Base-by-base conservation (phyloP, 2,888 invertebrate genomes). In the Drosophila percnosoma region DNA sequence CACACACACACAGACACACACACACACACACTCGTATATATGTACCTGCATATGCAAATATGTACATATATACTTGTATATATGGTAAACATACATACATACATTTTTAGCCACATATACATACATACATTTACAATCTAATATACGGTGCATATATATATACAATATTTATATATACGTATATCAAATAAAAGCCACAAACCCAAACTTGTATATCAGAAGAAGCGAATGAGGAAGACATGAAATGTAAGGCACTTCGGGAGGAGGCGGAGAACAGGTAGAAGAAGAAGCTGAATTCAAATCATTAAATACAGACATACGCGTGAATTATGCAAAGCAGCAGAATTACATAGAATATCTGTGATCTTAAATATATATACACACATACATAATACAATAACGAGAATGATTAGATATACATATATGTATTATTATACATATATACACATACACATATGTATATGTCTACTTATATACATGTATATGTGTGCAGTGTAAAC, bases 301-400 rank as follows among this genome's bases (percentile, higher is more conserved):
- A 78, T 78, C 68, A 75, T 79, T 61, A 65, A 79, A 79, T 79
- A 70, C 79, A 79, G 79, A 78, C 79, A 77, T 79, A 78, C 79
- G 79, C 80, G 68, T 79, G 75, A 79, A 78, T 79, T 80, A 72
- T 80, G 74, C 78, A 75, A 74, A 82, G 77, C 81, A 86, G 87
- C 87, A 86, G 89, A 88, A 83, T 90, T 89, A 92, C 91, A 92
- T 92, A 93, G 92, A 91, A 93, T 92, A 93, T 93, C 93, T 93
- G 93, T 93, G 93, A 93, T 92, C 93, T 92, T 92, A 92, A 91
- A 92, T 92, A 93, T 92, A 92, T 91, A 78, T 61, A 65, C 34
- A 72, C 54, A 71, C 57, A 77, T 54, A 80, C 54, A 75, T 58
- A 68, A 61, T 33, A 68, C 54, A 67, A 71, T 68, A 67, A 76